phyloP scores from a whole-genome alignment of 1,140 invertebrate species.

The Manduca sexta region DNA sequence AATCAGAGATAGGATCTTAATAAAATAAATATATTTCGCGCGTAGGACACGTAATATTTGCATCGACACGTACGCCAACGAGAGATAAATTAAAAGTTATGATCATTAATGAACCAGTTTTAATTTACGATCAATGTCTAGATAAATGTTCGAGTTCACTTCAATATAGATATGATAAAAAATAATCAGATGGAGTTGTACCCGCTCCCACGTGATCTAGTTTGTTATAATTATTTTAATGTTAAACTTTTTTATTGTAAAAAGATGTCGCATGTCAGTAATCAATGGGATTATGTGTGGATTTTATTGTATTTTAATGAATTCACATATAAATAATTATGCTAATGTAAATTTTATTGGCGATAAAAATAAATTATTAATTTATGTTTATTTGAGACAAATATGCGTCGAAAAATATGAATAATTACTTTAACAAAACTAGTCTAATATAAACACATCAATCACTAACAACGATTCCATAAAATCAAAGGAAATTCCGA shows the following conservation, averaged over 20 bases:
- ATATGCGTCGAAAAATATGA: too few relatives aligned
- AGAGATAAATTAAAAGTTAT: constrained; percentile 54
- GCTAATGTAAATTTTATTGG: background rate
- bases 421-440: too few relatives aligned
- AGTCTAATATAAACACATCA: too few relatives aligned
- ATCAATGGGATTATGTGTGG: background rate
- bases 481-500: background rate
- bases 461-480: too few relatives aligned
- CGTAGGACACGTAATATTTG: constrained; percentile 32
- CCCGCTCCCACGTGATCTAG: background rate
- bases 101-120: constrained; percentile 59
- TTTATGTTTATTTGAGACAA: too few relatives aligned
- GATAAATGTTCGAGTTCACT: constrained; percentile 40
- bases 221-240: background rate
- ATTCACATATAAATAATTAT: background rate
- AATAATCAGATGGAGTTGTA: constrained; percentile 25
- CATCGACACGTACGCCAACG: constrained; percentile 33
- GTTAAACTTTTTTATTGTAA: background rate
- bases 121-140: constrained; percentile 47
- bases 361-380: background rate
- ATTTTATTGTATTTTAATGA: background rate
- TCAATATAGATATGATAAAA: constrained; percentile 22
- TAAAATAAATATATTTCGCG: constrained; percentile 33
- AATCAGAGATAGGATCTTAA: constrained; percentile 16
- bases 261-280: background rate